phyloP scores from a whole-genome alignment of 2,888 invertebrate genomes.

The Polydrusus pterygomalis region DNA sequence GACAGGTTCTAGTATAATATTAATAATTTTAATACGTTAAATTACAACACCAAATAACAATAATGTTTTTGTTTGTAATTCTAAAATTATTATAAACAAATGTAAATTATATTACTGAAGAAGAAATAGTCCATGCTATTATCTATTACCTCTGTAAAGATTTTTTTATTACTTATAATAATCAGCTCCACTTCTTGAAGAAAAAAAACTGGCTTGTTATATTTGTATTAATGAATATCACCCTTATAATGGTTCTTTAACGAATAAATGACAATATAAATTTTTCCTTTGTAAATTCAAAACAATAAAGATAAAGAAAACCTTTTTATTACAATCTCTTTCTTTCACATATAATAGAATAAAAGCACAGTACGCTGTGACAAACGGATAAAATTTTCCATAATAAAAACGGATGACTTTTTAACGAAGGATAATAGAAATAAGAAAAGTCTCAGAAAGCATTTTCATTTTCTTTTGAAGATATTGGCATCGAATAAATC shows the following conservation, averaged over 20 bases:
- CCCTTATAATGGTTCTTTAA: background rate
- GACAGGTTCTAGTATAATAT: too few relatives aligned
- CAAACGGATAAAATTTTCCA: background rate
- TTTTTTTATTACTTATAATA: too few relatives aligned
- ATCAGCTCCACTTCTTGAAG: too few relatives aligned
- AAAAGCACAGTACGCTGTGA: background rate
- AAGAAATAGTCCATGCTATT: too few relatives aligned
- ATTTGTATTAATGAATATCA: too few relatives aligned
- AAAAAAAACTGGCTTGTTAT: too few relatives aligned
- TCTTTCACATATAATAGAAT: background rate
- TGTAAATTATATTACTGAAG: background rate
- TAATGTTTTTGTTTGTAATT: too few relatives aligned
- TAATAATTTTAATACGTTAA: background rate
- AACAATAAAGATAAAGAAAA: background rate
- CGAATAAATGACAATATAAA: background rate
- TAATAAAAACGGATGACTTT: slow-evolving; percentile 24
- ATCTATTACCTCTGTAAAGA: too few relatives aligned
- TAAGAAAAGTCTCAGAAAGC: slow-evolving; percentile 1
- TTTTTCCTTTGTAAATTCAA: background rate
- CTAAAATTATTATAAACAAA: too few relatives aligned
- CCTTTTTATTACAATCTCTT: background rate
- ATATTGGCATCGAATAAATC: slow-evolving; percentile 23
- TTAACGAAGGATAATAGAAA: slow-evolving; percentile 15
- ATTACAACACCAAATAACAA: background rate
- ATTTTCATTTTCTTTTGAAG: slow-evolving; percentile 27